phyloP scores from a whole-genome alignment of 2,113 vertebrate genomes.

The Neodon shergylaensis region DNA sequence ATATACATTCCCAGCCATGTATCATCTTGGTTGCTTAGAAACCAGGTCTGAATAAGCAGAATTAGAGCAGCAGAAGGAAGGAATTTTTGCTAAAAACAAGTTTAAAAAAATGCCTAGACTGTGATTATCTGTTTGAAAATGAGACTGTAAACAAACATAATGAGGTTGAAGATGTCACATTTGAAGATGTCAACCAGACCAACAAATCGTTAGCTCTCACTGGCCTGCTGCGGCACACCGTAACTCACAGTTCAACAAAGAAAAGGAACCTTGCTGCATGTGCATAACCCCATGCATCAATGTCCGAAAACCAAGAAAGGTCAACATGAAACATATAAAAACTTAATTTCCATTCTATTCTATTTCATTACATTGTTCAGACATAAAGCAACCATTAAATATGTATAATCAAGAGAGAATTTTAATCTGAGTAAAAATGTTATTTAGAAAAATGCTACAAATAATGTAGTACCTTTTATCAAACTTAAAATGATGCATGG shows the following conservation, averaged over 20 bases:
- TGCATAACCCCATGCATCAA: constrained; percentile 70
- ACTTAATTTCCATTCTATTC: background rate
- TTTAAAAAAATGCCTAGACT: constrained; percentile 18
- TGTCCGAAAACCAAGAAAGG: constrained; percentile 71
- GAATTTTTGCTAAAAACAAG: constrained; percentile 50
- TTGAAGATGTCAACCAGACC: background rate
- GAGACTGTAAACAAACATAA: constrained; percentile 32
- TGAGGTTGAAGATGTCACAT: background rate
- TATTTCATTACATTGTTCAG: constrained; percentile 30
- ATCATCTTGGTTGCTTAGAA: constrained; percentile 71
- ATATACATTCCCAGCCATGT: constrained; percentile 2
- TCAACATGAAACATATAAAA: constrained; percentile 49
- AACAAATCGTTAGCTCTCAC: constrained; percentile 34
- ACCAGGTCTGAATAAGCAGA: constrained; percentile 65
- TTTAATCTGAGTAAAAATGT: constrained; percentile 5
- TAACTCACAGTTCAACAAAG: constrained; percentile 43
- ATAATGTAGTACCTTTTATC: constrained; percentile 12
- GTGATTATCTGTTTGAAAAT: constrained; percentile 46
- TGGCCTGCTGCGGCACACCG: constrained; percentile 25
- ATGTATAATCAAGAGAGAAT: constrained; percentile 11
- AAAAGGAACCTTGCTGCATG: constrained; percentile 59
- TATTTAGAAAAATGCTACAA: constrained; percentile 31
- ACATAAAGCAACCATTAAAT: background rate
- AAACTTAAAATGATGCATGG: background rate
- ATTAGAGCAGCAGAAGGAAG: constrained; percentile 6